phyloP scores from a whole-genome alignment of 2,797 vertebrate genomes.

The Miichthys miiuy region DNA sequence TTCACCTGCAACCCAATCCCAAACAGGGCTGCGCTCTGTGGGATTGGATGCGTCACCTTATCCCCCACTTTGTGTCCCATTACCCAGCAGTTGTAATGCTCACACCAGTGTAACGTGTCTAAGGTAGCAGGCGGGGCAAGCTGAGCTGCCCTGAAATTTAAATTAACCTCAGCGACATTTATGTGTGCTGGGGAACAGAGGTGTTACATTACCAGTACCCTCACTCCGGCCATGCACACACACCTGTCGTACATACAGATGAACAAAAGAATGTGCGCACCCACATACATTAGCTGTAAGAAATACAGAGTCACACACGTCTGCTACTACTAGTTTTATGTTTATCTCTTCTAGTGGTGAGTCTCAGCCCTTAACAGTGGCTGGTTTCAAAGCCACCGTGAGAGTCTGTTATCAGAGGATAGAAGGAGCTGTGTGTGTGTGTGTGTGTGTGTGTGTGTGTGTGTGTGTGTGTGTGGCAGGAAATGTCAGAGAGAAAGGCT shows the following conservation, averaged over 20 bases:
- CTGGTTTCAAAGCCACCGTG: slow-evolving; percentile 58
- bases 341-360: slow-evolving; percentile 50
- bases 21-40: slow-evolving; percentile 64
- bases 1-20: slow-evolving; percentile 81
- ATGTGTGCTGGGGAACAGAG: slow-evolving; percentile 74
- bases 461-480: slow-evolving; percentile 57
- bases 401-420: slow-evolving; percentile 44
- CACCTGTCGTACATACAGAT: slow-evolving; percentile 73
- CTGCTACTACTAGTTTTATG: slow-evolving; percentile 37
- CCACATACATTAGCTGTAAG: slow-evolving; percentile 50
- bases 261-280: slow-evolving; percentile 64
- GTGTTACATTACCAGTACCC: slow-evolving; percentile 79
- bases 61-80: slow-evolving; percentile 83
- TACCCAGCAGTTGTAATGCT: slow-evolving; percentile 85
- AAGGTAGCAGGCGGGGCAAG: slow-evolving; percentile 73
- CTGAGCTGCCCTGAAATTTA: slow-evolving; percentile 83
- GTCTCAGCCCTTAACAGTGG: slow-evolving; percentile 48
- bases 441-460: slow-evolving; percentile 34
- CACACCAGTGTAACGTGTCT: slow-evolving; percentile 85
- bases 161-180: slow-evolving; percentile 84
- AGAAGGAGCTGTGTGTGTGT: slow-evolving; percentile 31
- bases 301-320: slow-evolving; percentile 43
- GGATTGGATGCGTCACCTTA: slow-evolving; percentile 84
- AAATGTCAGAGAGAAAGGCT: slow-evolving; percentile 78
- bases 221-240: slow-evolving; percentile 64